Evolutionary conservation across 2,113 vertebrate species (phyloP).

Genomic region (Opisthocomus hoazin): DNA sequence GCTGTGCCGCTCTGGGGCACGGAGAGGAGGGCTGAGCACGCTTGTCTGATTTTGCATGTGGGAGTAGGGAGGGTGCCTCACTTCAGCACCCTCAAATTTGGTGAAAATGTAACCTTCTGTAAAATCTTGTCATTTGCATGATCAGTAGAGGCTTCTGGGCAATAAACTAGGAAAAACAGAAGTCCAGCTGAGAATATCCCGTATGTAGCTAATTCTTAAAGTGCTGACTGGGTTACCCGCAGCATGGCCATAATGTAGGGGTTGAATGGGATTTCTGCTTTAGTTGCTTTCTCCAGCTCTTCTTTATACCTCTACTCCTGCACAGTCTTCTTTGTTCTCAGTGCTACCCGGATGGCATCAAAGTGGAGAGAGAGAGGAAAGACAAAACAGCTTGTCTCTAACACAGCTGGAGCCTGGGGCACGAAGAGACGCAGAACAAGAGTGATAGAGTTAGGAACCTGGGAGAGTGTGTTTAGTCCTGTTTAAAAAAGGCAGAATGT

Average conservation of each 20-base stretch:
- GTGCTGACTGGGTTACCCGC: not conserved
- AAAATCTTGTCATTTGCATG: not conserved
- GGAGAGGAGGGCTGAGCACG: not conserved
- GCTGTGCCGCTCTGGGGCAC: accelerated
- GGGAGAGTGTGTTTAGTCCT: not conserved
- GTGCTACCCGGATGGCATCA: not conserved
- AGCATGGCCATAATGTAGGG: not conserved
- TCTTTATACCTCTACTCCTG: not conserved
- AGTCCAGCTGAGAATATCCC: not conserved
- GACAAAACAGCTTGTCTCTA: not conserved
- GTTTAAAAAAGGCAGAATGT: not conserved
- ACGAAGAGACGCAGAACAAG: not conserved
- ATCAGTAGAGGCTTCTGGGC: not conserved
- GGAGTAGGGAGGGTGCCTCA: not conserved
- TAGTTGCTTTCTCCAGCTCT: not conserved
- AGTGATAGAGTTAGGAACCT: not conserved
- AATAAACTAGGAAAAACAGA: not conserved
- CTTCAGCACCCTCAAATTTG: not conserved
- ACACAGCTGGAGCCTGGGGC: not conserved
- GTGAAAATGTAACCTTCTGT: not conserved
- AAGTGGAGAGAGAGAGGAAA: not conserved
- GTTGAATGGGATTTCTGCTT: not conserved
- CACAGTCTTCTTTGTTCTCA: not conserved
- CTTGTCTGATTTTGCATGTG: not conserved
- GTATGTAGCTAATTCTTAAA: not conserved